A percentile compares a stretch with the other conserved stretches of the same genome.
phyloP scores from a whole-genome alignment of 1,140 invertebrate species.

The Ylistrum balloti region DNA sequence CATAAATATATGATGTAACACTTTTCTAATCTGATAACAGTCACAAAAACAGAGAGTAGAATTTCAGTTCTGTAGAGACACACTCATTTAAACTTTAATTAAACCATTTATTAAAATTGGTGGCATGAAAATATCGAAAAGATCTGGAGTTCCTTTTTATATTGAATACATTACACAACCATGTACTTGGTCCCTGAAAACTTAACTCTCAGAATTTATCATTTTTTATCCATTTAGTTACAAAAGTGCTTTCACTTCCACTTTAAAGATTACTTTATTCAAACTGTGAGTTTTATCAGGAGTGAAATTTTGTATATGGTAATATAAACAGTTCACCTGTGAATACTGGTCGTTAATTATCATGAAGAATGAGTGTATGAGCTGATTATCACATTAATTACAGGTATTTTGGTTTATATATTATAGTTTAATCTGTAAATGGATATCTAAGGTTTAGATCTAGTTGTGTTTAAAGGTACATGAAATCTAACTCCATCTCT shows the following conservation, averaged over 20 bases:
- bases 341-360: too few relatives aligned
- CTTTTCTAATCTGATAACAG: neutral
- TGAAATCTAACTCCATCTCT: neutral
- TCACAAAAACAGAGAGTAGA: neutral
- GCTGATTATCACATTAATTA: too few relatives aligned
- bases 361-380: too few relatives aligned
- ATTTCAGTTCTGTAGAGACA: neutral
- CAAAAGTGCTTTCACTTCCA: neutral
- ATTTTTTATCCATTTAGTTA: slow-evolving; percentile 3
- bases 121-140: too few relatives aligned
- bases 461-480: too few relatives aligned
- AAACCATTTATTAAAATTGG: neutral
- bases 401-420: too few relatives aligned
- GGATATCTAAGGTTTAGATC: too few relatives aligned
- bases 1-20: slow-evolving; percentile 9
- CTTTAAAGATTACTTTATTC: neutral
- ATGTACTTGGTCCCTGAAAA: neutral
- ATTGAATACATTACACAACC: neutral
- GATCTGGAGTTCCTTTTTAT: too few relatives aligned
- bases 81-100: neutral
- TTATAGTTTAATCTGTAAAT: too few relatives aligned
- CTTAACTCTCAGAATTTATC: neutral
- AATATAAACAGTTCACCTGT: neutral
- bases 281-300: neutral
- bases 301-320: neutral